Conservation (phyloP, 1,140 invertebrate species). For the Hypothenemus hampei region DNA sequence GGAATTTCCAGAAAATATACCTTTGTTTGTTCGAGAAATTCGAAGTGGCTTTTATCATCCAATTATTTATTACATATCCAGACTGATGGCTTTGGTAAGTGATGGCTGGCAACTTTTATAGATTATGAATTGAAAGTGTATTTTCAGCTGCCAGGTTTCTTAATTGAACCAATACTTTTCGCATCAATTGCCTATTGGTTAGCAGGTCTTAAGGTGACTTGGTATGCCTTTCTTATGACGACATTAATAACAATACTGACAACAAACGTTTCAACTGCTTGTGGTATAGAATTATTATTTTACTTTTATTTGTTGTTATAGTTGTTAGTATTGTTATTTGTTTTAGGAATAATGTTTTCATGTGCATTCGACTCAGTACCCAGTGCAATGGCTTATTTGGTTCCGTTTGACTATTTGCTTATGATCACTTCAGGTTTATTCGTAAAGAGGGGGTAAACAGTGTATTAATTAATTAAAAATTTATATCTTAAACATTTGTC, state of each 20-base stretch:
- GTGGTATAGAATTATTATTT: slow-evolving; percentile 54
- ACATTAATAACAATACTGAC: slow-evolving; percentile 64
- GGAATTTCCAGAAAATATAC: slow-evolving; percentile 72
- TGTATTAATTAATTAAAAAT: not conserved
- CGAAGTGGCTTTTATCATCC: slow-evolving; percentile 70
- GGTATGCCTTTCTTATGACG: slow-evolving; percentile 65
- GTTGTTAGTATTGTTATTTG: not conserved
- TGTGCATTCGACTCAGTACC: slow-evolving; percentile 74
- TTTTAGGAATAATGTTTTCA: slow-evolving; percentile 77
- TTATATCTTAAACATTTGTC: slow-evolving; percentile 34
- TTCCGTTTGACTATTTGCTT: slow-evolving; percentile 80
- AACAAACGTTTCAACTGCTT: slow-evolving; percentile 77
- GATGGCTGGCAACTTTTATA: not conserved
- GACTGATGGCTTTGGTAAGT: slow-evolving; percentile 69
- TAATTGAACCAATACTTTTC: slow-evolving; percentile 73
- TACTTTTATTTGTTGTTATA: not conserved
- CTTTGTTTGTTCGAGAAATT: slow-evolving; percentile 72
- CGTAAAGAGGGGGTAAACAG: slow-evolving; percentile 69
- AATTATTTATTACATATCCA: slow-evolving; percentile 68
- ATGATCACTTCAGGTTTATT: slow-evolving; percentile 86
- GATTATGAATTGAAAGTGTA: not conserved
- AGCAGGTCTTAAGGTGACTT: slow-evolving; percentile 59
- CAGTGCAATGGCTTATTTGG: slow-evolving; percentile 74
- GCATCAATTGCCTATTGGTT: slow-evolving; percentile 73
- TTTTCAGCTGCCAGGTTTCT: slow-evolving; percentile 67